Base-by-base conservation (phyloP, 2,888 invertebrate genomes). In the Andrena fulva region DNA sequence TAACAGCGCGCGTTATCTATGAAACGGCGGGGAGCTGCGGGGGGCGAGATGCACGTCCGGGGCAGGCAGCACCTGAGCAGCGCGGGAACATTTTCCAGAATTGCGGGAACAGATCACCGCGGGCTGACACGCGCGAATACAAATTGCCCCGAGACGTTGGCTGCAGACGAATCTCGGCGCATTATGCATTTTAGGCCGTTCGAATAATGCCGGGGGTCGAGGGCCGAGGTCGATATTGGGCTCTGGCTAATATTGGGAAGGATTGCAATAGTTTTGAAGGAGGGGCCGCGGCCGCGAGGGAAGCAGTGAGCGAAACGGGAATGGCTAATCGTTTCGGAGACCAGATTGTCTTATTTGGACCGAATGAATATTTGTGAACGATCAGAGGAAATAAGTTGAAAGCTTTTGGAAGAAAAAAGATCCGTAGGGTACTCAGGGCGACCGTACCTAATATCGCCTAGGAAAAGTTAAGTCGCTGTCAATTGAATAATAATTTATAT, bases 1-100 rank as follows among this genome's bases (percentile, higher is more conserved):
- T 69, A 74, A 80, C 81, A 24, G 33, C 81, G 73, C 48, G 24
- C 52, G 73, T 81, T 74, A 73, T 81, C 54, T 27, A n/a, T 60
- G 60, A 66, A 74, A 80, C 66, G 52, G 59, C 56, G 31, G 10
- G 35, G 66, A 16, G 33, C 60, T 29, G 12, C 24, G 27, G 60
- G 60, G 7, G 8, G 56, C 29, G 56, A 63, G 69, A 80, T 76
- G 20, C 31, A 48, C 48, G 48, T 35, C 24, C 50, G 60, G 24
- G 8, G 10, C 42, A 16, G 50, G 7, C 35, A 66, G 12, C 27
- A 66, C 29, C 80, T 29, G 67, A 71, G 8, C 60, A 48, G 8
- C 16, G 10, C 29, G 12, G 12, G n/a, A 62, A 62, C 80, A 2
- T 80, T 80, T 54, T 52, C 42, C 60, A 27, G 67, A 62, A 72